Percentiles rank a stretch among this genome's conserved stretches.
Conservation (phyloP, 2,113 vertebrate species). For the Labeo rohita region DNA sequence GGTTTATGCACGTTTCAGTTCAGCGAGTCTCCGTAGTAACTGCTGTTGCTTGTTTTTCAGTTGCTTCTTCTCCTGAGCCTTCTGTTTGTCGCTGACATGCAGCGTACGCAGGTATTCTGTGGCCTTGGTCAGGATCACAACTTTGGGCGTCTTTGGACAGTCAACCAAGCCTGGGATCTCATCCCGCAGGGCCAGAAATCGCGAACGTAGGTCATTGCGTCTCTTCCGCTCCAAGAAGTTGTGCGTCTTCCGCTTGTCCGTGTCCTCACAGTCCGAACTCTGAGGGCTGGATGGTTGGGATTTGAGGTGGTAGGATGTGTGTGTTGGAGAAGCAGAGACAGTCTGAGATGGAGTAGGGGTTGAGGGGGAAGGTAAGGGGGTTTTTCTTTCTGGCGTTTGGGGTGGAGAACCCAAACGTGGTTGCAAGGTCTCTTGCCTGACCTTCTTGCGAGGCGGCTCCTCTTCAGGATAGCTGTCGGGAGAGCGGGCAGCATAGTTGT, state of each 20-base stretch:
- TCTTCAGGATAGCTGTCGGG: constrained; percentile 72
- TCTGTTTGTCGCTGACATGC: constrained; percentile 80
- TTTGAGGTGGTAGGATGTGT: constrained; percentile 38
- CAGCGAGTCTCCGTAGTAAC: constrained; percentile 85
- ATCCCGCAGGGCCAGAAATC: constrained; percentile 90
- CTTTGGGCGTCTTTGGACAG: constrained; percentile 92
- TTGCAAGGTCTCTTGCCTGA: constrained; percentile 67
- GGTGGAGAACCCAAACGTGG: constrained; percentile 61
- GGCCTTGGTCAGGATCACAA: constrained; percentile 92
- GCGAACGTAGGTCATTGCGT: constrained; percentile 90
- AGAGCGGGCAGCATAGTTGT: constrained; percentile 94
- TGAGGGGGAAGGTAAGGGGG: constrained; percentile 62
- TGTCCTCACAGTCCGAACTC: constrained; percentile 90
- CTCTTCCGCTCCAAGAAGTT: constrained; percentile 94
- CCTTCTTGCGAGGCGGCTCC: constrained; percentile 71
- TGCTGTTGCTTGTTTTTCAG: constrained; percentile 83
- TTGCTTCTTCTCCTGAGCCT: constrained; percentile 86
- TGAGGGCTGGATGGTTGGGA: constrained; percentile 74
- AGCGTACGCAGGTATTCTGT: constrained; percentile 89
- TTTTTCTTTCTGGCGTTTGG: constrained; percentile 64
- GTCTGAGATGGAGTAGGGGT: background rate
- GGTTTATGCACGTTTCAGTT: constrained; percentile 84
- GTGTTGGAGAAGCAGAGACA: constrained; percentile 7
- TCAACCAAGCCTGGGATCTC: constrained; percentile 88
- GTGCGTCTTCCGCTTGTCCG: constrained; percentile 93